These are phyloP conservation scores for Hemicrepidius hirtus DNA, from an alignment of 2,888 invertebrate species.

Conservation along the genomic window DNA sequence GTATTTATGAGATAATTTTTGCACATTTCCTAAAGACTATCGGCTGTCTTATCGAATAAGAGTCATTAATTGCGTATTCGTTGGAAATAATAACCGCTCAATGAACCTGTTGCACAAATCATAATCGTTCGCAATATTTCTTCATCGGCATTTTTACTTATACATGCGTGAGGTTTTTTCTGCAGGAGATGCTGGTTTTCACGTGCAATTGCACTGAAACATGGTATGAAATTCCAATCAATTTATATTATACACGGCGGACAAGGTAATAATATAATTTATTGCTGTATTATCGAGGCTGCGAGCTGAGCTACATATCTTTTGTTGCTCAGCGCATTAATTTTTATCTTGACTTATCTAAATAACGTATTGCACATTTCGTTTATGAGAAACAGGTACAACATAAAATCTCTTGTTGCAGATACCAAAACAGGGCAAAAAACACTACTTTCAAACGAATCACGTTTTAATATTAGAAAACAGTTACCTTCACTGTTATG, in stretches of 20 bases:
- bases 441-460: slow-evolving; percentile 7
- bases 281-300: slow-evolving; percentile 69
- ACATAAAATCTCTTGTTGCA: slow-evolving; percentile 14
- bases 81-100: slow-evolving; percentile 39
- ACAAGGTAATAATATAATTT: slow-evolving; percentile 73
- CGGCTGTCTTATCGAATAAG: slow-evolving; percentile 22
- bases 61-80: slow-evolving; percentile 31
- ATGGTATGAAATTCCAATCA: slow-evolving; percentile 72
- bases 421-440: slow-evolving; percentile 11
- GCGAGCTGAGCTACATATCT: slow-evolving; percentile 63
- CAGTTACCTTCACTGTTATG: slow-evolving; percentile 1
- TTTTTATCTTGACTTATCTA: slow-evolving; percentile 61
- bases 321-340: slow-evolving; percentile 63
- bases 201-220: slow-evolving; percentile 70
- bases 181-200: slow-evolving; percentile 66
- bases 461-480: background rate
- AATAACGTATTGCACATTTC: slow-evolving; percentile 54
- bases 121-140: slow-evolving; percentile 68
- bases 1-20: slow-evolving; percentile 38
- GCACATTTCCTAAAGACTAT: slow-evolving; percentile 22
- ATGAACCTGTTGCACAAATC: slow-evolving; percentile 66
- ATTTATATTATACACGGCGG: slow-evolving; percentile 72
- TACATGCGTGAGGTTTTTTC: slow-evolving; percentile 67
- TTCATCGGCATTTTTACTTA: slow-evolving; percentile 64
- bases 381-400: slow-evolving; percentile 20